phyloP scores from a whole-genome alignment of 2,113 vertebrate genomes.

The Osmerus eperlanus region DNA sequence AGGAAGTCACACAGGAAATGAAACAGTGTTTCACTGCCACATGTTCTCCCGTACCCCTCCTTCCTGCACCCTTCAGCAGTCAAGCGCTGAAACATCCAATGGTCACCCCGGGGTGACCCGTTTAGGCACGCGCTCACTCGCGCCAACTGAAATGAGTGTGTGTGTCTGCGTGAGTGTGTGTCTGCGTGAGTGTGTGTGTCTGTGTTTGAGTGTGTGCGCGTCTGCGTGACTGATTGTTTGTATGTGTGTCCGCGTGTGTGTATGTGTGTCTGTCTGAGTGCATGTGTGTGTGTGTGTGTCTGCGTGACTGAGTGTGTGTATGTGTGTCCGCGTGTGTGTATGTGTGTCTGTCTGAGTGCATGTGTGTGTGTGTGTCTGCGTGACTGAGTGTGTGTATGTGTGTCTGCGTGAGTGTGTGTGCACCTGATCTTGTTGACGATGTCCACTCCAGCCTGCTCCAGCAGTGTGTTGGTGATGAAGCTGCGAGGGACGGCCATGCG shows the following conservation, averaged over 20 bases:
- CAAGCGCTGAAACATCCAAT: no score
- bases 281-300: no score
- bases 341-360: no score
- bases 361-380: no score
- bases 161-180: background rate
- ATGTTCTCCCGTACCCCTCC: no score
- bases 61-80: no score
- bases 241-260: no score
- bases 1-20: background rate
- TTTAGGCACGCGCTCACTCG: conserved; percentile 7
- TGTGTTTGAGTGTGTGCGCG: background rate
- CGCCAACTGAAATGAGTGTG: background rate
- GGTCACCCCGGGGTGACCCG: background rate
- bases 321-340: no score
- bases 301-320: background rate
- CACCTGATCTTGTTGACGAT: conserved; percentile 99
- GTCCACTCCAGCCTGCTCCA: conserved; percentile 93
- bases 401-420: background rate
- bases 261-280: no score
- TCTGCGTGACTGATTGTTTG: no score
- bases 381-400: no score
- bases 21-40: no score
- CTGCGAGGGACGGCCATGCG: conserved; percentile 83
- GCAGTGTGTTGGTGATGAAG: conserved; percentile 87
- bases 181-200: background rate